These are phyloP conservation scores for Akabosia matsudoensis DNA, from an alignment of 1,140 invertebrate species.

Conservation along the genomic window DNA sequence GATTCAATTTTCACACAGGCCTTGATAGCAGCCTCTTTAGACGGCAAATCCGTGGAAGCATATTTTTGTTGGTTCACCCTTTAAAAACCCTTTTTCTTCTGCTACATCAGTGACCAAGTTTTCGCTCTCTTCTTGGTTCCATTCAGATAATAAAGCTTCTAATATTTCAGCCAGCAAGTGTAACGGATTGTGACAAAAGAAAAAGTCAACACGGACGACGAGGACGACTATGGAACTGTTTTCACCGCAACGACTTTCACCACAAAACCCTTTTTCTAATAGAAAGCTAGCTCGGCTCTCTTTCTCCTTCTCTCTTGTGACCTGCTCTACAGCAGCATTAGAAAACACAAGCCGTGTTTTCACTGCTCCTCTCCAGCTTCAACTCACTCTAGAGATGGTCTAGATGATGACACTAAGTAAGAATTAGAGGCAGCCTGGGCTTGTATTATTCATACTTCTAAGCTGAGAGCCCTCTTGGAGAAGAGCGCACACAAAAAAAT, in stretches of 20 bases:
- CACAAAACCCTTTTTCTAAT: background rate
- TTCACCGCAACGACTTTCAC: background rate
- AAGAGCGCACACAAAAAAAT: too few species aligned
- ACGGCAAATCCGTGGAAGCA: background rate
- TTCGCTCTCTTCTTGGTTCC: too few species aligned
- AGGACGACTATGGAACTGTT: background rate
- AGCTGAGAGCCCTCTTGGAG: background rate
- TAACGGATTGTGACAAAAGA: background rate
- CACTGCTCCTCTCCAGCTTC: too few species aligned
- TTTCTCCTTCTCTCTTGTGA: background rate
- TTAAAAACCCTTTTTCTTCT: too few species aligned
- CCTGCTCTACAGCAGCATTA: too few species aligned
- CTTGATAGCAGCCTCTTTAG: background rate
- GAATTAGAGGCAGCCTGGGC: background rate
- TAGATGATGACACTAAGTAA: background rate
- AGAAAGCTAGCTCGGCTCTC: background rate
- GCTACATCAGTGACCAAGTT: too few species aligned
- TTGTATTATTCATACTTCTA: background rate
- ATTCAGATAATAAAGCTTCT: too few species aligned
- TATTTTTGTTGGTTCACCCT: background rate
- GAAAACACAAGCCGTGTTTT: too few species aligned
- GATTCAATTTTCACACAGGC: slow-evolving; percentile 3
- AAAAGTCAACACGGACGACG: background rate
- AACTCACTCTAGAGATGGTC: too few species aligned
- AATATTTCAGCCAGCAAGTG: background rate